Evolutionary conservation across 2,888 invertebrate genomes (phyloP).

Genomic region (Heliconius hortense): DNA sequence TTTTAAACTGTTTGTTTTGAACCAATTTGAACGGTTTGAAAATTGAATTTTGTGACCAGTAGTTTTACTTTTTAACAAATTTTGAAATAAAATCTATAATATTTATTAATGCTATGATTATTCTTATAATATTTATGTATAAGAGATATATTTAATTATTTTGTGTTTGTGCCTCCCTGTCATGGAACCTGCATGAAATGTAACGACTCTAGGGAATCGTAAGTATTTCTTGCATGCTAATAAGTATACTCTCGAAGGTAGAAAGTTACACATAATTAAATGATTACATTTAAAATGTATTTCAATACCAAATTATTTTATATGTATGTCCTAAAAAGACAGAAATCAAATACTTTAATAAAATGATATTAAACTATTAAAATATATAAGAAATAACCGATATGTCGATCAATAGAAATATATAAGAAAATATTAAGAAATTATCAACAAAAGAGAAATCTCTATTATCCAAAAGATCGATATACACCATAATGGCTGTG

Average conservation of each 20-base stretch:
- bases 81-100: not conserved
- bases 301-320: no score
- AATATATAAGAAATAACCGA: no score
- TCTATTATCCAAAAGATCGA: not conserved
- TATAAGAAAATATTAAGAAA: not conserved
- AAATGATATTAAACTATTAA: no score
- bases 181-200: constrained; percentile 78
- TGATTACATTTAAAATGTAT: not conserved
- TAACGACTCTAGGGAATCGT: constrained; percentile 76
- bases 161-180: constrained; percentile 70
- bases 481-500: not conserved
- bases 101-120: not conserved
- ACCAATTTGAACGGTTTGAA: not conserved
- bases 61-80: not conserved
- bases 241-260: not conserved
- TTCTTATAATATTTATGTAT: constrained; percentile 1
- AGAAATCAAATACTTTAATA: no score
- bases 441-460: not conserved
- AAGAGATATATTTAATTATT: constrained; percentile 17
- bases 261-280: constrained; percentile 3
- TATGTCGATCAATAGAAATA: no score
- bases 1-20: not conserved
- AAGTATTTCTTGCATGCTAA: constrained; percentile 62
- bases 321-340: no score
- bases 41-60: not conserved